Conservation (phyloP, 2,888 invertebrate species). For the Rhynchonema sp. region DNA sequence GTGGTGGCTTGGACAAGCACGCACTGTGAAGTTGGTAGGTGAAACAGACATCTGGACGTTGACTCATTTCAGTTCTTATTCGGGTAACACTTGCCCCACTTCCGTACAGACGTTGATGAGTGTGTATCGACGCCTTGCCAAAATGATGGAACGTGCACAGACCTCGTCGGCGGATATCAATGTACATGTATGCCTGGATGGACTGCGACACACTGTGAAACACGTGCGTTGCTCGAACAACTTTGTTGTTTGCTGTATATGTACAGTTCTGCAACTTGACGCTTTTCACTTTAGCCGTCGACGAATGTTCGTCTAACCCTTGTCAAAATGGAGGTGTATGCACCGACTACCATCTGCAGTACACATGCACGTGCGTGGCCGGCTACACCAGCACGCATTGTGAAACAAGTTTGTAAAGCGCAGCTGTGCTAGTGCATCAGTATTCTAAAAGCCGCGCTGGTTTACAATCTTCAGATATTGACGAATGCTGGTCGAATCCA, state of each 20-base stretch:
- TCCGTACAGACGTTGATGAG: neutral
- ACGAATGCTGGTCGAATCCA: slow-evolving; percentile 1
- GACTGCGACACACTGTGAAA: slow-evolving; percentile 65
- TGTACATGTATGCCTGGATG: slow-evolving; percentile 73
- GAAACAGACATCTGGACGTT: no score
- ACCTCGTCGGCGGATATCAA: neutral
- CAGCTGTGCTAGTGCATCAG: no score
- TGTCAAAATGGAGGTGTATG: slow-evolving; percentile 3
- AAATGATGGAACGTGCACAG: neutral
- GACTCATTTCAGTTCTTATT: no score
- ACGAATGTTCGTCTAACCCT: slow-evolving; percentile 2
- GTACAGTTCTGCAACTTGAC: no score
- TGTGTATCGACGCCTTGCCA: neutral
- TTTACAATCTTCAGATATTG: slow-evolving; percentile 1
- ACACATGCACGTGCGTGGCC: slow-evolving; percentile 54
- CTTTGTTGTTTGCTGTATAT: no score
- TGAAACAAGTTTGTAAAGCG: slow-evolving; percentile 61
- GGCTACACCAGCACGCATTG: slow-evolving; percentile 75
- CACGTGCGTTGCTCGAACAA: neutral
- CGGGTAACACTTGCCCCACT: no score
- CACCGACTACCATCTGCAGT: neutral
- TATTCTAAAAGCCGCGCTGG: no score
- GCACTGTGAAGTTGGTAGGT: neutral
- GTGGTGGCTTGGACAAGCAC: neutral
- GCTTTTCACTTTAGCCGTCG: slow-evolving; percentile 2